Conservation (phyloP, 2,888 invertebrate species). For the Beris morrisii region DNA sequence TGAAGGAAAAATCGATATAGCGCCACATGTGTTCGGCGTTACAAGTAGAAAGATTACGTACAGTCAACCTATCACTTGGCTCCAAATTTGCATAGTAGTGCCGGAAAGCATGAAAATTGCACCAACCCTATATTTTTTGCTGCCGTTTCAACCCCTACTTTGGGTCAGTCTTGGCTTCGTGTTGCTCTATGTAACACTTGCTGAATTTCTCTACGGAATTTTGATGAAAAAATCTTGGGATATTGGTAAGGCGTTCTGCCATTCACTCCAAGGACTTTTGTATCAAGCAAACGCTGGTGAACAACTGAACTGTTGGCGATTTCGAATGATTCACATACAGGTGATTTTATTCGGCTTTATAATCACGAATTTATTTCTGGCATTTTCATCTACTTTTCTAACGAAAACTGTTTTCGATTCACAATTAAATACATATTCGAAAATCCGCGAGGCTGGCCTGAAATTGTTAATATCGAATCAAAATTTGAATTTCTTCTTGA, state of each 20-base stretch:
- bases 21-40: not conserved
- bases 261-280: constrained; percentile 2
- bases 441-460: constrained; percentile 9
- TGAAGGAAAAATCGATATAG: constrained; percentile 3
- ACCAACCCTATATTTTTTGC: constrained; percentile 12
- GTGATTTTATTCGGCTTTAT: constrained; percentile 21
- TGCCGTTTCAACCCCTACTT: not conserved
- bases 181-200: not conserved
- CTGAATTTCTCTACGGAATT: not conserved
- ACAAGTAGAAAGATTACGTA: not conserved
- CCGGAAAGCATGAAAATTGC: constrained; percentile 7
- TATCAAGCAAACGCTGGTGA: not conserved
- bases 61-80: not conserved
- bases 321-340: constrained; percentile 12
- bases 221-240: not conserved
- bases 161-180: not conserved
- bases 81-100: constrained; percentile 5
- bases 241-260: constrained; percentile 5
- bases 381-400: constrained; percentile 20
- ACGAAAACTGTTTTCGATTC: constrained; percentile 11
- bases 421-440: constrained; percentile 1
- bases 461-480: not conserved
- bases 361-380: constrained; percentile 12
- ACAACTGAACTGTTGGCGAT: not conserved
- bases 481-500: not conserved